Conservation (phyloP, 1,140 invertebrate species). For the Meloidogyne exigua region DNA sequence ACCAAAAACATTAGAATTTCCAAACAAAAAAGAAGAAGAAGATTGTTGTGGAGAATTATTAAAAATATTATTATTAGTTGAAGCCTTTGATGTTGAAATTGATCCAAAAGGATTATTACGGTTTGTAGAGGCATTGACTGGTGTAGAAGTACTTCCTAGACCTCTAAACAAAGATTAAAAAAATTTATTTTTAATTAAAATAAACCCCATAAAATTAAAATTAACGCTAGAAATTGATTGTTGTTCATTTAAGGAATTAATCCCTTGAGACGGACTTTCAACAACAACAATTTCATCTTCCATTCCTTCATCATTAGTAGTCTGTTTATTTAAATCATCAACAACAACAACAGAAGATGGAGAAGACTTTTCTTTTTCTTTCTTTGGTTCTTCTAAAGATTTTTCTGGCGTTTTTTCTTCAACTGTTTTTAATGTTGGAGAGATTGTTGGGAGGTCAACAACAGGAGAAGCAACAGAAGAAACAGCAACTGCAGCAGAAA, state of each 20-base stretch:
- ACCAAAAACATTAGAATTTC: constrained; percentile 9
- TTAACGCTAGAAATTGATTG: constrained; percentile 17
- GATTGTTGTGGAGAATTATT: background rate
- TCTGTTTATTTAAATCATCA: background rate
- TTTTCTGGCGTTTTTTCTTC: background rate
- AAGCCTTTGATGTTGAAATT: background rate
- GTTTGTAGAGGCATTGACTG: background rate
- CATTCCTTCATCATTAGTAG: constrained; percentile 27
- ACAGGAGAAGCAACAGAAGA: no score
- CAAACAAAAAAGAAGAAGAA: background rate
- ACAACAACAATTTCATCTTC: constrained; percentile 17
- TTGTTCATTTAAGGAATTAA: background rate
- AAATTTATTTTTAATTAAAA: background rate
- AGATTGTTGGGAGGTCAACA: no score
- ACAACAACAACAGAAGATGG: no score
- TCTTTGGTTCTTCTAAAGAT: background rate
- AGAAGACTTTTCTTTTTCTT: background rate
- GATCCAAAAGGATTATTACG: constrained; percentile 26
- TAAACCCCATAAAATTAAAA: background rate
- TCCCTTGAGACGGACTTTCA: no score
- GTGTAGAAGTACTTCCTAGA: constrained; percentile 4
- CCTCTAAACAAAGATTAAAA: background rate
- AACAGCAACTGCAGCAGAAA: background rate
- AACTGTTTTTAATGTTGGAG: background rate
- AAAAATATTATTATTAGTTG: background rate